These are phyloP conservation scores for Botia kubotai DNA, from an alignment of 2,797 vertebrate genomes.

Conservation along the genomic window DNA sequence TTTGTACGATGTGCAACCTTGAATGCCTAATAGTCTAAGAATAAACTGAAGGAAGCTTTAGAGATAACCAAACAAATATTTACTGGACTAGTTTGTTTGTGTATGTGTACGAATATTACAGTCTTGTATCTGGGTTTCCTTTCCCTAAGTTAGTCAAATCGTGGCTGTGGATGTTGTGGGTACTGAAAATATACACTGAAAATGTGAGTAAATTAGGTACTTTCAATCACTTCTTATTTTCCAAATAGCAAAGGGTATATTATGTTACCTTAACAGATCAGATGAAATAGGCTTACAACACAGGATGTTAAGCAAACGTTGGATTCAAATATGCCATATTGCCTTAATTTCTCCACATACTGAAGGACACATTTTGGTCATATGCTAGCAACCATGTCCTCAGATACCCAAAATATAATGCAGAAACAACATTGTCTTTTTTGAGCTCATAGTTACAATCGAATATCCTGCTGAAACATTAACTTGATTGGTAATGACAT, in stretches of 20 bases:
- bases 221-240: not conserved
- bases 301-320: not conserved
- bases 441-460: constrained; percentile 24
- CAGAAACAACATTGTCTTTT: constrained; percentile 4
- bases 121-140: no score
- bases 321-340: not conserved
- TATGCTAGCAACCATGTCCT: not conserved
- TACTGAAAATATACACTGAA: no score
- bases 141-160: no score
- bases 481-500: constrained; percentile 46
- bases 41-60: no score
- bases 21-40: not conserved
- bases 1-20: not conserved
- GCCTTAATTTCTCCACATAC: not conserved
- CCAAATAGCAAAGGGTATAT: no score
- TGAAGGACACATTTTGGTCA: not conserved
- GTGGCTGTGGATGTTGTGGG: no score
- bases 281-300: not conserved
- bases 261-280: not conserved
- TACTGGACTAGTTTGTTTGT: no score
- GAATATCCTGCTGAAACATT: constrained; percentile 31
- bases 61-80: no score
- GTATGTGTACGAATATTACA: no score
- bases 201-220: no score
- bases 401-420: not conserved